These are phyloP conservation scores for Eucriotettix oculatus DNA, from an alignment of 2,888 invertebrate genomes.

Conservation along the genomic window DNA sequence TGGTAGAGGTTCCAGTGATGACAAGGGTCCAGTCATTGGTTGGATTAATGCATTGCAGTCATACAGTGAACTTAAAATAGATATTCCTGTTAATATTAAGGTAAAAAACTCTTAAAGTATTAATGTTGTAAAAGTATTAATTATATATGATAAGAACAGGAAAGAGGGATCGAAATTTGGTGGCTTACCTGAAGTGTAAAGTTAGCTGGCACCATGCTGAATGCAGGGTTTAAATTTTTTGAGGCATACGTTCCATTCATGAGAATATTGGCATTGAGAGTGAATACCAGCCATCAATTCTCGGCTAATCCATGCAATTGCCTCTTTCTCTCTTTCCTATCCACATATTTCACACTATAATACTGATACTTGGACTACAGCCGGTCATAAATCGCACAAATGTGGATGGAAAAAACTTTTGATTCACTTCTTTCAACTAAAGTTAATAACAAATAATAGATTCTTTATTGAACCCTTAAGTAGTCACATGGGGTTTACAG, in stretches of 20 bases:
- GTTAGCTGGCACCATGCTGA: not conserved
- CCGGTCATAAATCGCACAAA: no score
- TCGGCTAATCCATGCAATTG: no score
- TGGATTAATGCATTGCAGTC: constrained; percentile 92
- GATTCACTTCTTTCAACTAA: not conserved
- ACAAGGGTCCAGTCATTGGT: constrained; percentile 86
- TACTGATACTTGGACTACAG: no score
- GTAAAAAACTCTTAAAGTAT: constrained; percentile 22
- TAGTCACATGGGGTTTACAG: no score
- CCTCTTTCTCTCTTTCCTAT: no score
- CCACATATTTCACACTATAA: no score
- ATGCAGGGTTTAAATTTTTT: no score
- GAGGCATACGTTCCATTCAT: no score
- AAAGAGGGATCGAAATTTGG: no score
- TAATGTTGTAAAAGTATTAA: not conserved
- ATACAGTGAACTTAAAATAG: constrained; percentile 52
- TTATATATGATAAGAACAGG: not conserved
- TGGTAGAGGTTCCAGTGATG: constrained; percentile 86
- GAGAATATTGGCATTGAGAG: no score
- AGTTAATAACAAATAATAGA: not conserved
- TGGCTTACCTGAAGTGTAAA: not conserved
- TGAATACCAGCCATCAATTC: not conserved
- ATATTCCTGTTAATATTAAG: constrained; percentile 45
- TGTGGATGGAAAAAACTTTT: no score
- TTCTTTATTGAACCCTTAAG: no score